Base-by-base conservation (phyloP, 1,140 invertebrate genomes). In the Ceratoteleas bidentatus region DNA sequence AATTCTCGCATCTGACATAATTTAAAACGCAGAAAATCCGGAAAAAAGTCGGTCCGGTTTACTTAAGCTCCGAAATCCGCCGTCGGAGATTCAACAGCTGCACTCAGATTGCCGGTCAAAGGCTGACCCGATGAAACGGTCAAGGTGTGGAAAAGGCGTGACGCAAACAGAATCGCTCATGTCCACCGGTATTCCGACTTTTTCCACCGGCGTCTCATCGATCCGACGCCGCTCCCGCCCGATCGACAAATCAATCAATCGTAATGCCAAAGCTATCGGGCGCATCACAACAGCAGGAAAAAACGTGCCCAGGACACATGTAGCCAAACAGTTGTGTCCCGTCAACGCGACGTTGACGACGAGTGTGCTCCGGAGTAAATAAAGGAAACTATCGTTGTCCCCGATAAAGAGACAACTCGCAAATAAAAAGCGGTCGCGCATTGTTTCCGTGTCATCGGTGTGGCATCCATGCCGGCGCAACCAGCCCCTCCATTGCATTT, bases 31-130 rank as follows among this genome's bases (percentile, higher is more conserved):
- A 24, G 40, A 6, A 43, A 43, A 43, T 43, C 40, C 40, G 24
- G 24, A 4, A 24, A 24, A 24, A 24, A 24, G 24, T 24, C 24
- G 24, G 24, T 24, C 1, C 24, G 24, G 24, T 24, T 24, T 24
- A 24, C 24, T 24, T 1, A 24, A 24, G 24, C 24, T 24, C 24
- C 24, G 24, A 24, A 43, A 43, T 43, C 40, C 40, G n/a, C n/a
- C 40, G 9, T 0, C n/a, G 40, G 6, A n/a, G 8, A 43, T 85
- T 24, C 24, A 84, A 81, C 87, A 88, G 87, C 87, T 88, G 87
- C 87, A 80, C 43, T 60, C 53, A 11, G 32, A 50, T 57, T 53
- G 53, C 47, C 57, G 50, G 14, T 53, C 40, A 6, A 43, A 6
- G 16, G 36, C 45, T 72, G 62, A 66, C 73, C 73, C 54, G 57